A percentile compares a stretch with the other conserved stretches of the same genome.
These are phyloP conservation scores for Anableps anableps DNA, from an alignment of 2,797 vertebrate species.

Conservation along the genomic window DNA sequence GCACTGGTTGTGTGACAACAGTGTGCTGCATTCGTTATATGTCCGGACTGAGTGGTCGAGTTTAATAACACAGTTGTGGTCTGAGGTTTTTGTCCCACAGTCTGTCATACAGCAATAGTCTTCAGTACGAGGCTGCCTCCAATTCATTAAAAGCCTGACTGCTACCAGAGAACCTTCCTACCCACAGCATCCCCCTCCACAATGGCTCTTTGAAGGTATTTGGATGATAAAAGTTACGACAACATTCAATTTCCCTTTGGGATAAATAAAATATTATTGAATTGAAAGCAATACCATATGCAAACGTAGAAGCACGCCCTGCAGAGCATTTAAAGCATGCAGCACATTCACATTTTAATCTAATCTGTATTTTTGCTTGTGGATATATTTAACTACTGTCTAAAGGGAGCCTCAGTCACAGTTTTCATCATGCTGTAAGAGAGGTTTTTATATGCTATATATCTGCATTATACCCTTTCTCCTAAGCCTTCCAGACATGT, in stretches of 20 bases:
- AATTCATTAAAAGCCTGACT: neutral
- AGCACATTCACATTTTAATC: neutral
- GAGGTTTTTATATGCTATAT: neutral
- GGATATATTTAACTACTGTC: neutral
- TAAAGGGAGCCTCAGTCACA: neutral
- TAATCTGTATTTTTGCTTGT: neutral
- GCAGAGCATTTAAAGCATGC: neutral
- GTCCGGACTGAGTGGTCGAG: neutral
- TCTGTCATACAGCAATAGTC: neutral
- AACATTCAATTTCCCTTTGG: neutral
- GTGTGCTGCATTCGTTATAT: neutral
- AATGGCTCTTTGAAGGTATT: neutral
- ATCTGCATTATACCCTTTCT: neutral
- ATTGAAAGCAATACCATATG: neutral
- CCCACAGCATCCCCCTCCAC: neutral
- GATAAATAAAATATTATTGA: neutral
- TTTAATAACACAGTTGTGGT: neutral
- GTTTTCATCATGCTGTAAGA: neutral
- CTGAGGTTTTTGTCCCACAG: neutral
- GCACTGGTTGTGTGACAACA: neutral
- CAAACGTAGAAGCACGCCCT: neutral
- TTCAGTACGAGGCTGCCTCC: neutral
- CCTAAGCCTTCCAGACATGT: neutral
- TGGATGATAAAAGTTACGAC: neutral
- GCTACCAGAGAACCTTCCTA: neutral